A percentile compares a stretch with the other conserved stretches of the same genome.
phyloP scores from a whole-genome alignment of 1,140 invertebrate genomes.

The Probaryconus sp. region DNA sequence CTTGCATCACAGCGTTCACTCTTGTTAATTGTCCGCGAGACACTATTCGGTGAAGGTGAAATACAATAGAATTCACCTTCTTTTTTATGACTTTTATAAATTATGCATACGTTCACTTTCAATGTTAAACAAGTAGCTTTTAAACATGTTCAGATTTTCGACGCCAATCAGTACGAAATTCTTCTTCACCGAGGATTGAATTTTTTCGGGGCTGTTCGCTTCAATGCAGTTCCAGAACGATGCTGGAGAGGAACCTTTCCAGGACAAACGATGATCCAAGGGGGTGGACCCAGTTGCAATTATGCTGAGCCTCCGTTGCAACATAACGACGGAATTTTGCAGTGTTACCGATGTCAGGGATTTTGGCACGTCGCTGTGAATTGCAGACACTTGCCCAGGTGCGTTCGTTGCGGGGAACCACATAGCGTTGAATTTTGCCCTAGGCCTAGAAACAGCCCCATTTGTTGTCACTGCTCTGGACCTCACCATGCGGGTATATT shows the following conservation, averaged over 20 bases:
- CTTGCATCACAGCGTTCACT: too few species aligned
- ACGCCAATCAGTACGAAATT: constrained; percentile 74
- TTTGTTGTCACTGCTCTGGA: constrained; percentile 79
- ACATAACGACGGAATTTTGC: constrained; percentile 70
- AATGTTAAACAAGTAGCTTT: neutral
- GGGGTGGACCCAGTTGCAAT: constrained; percentile 20
- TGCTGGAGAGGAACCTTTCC: constrained; percentile 63
- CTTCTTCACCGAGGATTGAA: constrained; percentile 75
- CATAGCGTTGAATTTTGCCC: constrained; percentile 78
- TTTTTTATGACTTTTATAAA: too few species aligned
- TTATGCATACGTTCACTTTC: too few species aligned
- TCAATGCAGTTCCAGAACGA: constrained; percentile 74
- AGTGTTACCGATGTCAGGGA: constrained; percentile 79
- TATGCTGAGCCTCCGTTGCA: constrained; percentile 20
- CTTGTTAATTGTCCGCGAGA: too few species aligned
- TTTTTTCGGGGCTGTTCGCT: constrained; percentile 76
- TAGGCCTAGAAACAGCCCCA: constrained; percentile 76
- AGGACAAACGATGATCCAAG: neutral
- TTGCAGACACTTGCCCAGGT: constrained; percentile 77
- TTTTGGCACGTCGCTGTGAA: constrained; percentile 80
- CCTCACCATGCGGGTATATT: constrained; percentile 78
- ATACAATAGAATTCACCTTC: too few species aligned
- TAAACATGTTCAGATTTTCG: constrained; percentile 67
- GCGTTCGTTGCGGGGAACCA: constrained; percentile 78
- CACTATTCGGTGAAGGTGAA: too few species aligned